Base-by-base conservation (phyloP, 2,797 vertebrate genomes). In the Yasuhikotakia modesta region DNA sequence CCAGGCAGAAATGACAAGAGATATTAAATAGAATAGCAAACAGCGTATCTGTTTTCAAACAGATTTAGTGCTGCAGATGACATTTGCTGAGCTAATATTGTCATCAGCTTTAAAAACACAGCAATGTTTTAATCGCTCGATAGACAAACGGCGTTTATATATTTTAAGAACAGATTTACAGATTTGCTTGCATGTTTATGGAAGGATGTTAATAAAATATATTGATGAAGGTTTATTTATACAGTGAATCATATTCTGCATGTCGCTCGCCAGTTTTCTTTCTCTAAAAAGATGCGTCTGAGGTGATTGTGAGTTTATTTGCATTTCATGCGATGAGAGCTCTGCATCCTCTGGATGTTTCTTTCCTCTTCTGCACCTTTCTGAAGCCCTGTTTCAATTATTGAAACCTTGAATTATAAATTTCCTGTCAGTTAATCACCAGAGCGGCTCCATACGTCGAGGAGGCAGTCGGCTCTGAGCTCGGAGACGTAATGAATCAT, bases 321-420 rank as follows among this genome's bases (percentile, higher is more conserved):
- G 80, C 86, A 69, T 87, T 87, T 87, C 58, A 82, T 79, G 84
- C 66, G 60, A 82, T 76, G 74, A 77, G 55, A 80, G 73, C 57
- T 72, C 39, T 77, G 3, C 27, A 64, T 43, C 39, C 39, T 43
- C 39, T 11, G n/a, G n/a, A 14, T 75, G n/a, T 60, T 39, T 74
- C 50, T 65, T 48, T 16, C 35, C 57, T 57, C 61, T 13, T 35
- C 52, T 53, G 60, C 55, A 19, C 21, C 68, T 66, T 71, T 75
- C 19, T 19, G 16, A 73, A 69, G 69, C 61, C 76, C 57, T 52
- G 67, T 73, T 79, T 84, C 11, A 67, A 75, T 75, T 19, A 67
- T 69, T 58, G 65, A 58, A 80, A 68, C 46, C 53, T 82, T 79
- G 21, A 43, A 66, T 80, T 78, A 78, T 66, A 77, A 61, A 77